Evolutionary conservation across 2,797 vertebrate genomes (phyloP), one percentile per base, ranked within the genome.

Genomic region (Podargus strigoides): DNA sequence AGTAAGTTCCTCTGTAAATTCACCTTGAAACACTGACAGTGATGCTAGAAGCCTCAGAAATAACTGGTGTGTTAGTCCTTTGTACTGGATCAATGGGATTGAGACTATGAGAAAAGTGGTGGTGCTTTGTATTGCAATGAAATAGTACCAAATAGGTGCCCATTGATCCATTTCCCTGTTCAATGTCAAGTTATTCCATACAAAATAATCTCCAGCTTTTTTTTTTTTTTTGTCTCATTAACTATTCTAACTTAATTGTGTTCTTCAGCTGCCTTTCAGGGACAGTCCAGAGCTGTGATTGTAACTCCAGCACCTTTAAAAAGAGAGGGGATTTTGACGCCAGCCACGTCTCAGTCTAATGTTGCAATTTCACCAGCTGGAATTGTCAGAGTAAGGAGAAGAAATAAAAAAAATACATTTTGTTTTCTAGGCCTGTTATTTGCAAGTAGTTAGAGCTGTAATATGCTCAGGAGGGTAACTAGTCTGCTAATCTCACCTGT

Each of bases 231-330:
- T 72, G 36, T 86, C 58, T 79, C 34, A 50, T 86, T 95, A 94
- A 94, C 47, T 91, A 37, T 89, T 83, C 83, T 94, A 91, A 94
- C 72, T 84, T 39, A 56, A 39, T 41, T 95, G 67, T 96, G 50
- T 97, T 90, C 94, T 85, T 93, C 97, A 99, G 98, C 97, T 87
- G 97, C 98, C 80, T 99, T 99, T 95, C 82, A 98, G 96, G 98
- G 98, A 95, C 98, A 98, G 56, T 87, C 98, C 44, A 98, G 98
- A 87, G 98, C 99, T 77, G 98, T 99, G 95, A 98, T 99, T 76
- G 98, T 99, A 93, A 98, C 99, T 14, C 98, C 98, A 30, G 97
- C 98, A 56, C 97, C 98, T 89, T 95, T 99, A 95, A 99, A 99
- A 97, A 97, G 98, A 85, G 99, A 99, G 36, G 98, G 98, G 60